Conservation (phyloP, 2,797 vertebrate species). For the Melanotaenia maccullochi region DNA sequence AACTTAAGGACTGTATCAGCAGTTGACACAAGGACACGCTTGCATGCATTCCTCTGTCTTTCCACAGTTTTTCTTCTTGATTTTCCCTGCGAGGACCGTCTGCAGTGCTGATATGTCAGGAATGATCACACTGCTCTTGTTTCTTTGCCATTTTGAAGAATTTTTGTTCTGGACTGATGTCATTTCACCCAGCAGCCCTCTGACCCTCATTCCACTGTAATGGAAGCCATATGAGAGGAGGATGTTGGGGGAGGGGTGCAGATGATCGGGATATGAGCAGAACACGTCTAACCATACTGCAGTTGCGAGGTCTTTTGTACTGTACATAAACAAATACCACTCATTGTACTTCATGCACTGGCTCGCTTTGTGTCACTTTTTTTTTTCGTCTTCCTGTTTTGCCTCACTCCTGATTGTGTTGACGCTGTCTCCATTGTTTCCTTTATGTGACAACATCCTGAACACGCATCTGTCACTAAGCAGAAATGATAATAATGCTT, state of each 20-base stretch:
- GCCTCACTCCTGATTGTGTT: constrained; percentile 25
- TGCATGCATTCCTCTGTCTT: constrained; percentile 37
- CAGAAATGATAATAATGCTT: constrained; percentile 35
- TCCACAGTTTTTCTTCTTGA: constrained; percentile 16
- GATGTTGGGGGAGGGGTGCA: constrained; percentile 34
- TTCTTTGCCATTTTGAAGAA: constrained; percentile 59
- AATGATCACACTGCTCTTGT: constrained; percentile 55
- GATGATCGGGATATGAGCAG: constrained; percentile 40
- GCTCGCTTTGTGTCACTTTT: constrained; percentile 36
- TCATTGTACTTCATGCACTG: constrained; percentile 50
- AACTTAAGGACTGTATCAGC: constrained; percentile 74
- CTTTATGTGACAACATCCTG: constrained; percentile 52
- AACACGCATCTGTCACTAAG: constrained; percentile 52
- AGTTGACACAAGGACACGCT: constrained; percentile 48
- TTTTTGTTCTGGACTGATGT: constrained; percentile 65
- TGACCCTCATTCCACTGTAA: constrained; percentile 79
- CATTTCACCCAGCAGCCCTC: constrained; percentile 65
- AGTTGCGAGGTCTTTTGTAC: constrained; percentile 34
- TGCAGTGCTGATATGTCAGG: constrained; percentile 46
- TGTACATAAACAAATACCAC: constrained; percentile 46
- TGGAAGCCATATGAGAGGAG: constrained; percentile 82
- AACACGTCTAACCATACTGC: constrained; percentile 27
- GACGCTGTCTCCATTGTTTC: constrained; percentile 53
- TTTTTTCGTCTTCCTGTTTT: constrained; percentile 47
- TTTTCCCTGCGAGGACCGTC: constrained; percentile 8